These are phyloP conservation scores for Drosophila gaucha DNA, from an alignment of 2,888 invertebrate genomes.

Conservation along the genomic window DNA sequence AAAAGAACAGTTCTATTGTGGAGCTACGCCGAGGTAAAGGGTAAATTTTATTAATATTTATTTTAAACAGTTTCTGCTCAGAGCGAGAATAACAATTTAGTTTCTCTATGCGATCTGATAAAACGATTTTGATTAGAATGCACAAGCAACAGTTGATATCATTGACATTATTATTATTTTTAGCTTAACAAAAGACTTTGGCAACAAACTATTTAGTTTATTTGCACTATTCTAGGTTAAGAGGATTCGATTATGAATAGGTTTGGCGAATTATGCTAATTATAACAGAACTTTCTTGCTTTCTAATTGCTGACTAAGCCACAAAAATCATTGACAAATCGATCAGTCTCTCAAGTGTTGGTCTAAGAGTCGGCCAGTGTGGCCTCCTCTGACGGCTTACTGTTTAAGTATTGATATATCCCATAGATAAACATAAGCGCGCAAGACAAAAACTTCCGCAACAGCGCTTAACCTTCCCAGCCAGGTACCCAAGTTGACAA, in stretches of 20 bases:
- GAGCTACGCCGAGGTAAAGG: not conserved
- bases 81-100: no score
- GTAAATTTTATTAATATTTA: conserved; percentile 4
- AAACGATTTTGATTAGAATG: conserved; percentile 9
- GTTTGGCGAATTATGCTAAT: conserved; percentile 36
- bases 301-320: not conserved
- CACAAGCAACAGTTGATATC: conserved; percentile 5
- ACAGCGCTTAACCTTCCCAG: conserved; percentile 60
- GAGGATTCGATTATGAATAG: conserved; percentile 18
- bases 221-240: conserved; percentile 21
- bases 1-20: conserved; percentile 15
- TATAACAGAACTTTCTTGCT: conserved; percentile 40
- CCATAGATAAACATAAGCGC: conserved; percentile 64
- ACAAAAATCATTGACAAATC: conserved; percentile 27
- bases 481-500: conserved; percentile 45
- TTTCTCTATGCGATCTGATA: conserved; percentile 6
- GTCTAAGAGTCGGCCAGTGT: conserved; percentile 36
- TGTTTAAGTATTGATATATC: conserved; percentile 62
- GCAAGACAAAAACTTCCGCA: conserved; percentile 64
- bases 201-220: conserved; percentile 1
- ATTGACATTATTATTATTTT: no score
- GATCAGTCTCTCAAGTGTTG: conserved; percentile 27
- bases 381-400: conserved; percentile 56
- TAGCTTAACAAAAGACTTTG: conserved; percentile 39
- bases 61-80: conserved; percentile 9